Base-by-base conservation (phyloP, 2,888 invertebrate genomes). In the Apodemia hepburni region DNA sequence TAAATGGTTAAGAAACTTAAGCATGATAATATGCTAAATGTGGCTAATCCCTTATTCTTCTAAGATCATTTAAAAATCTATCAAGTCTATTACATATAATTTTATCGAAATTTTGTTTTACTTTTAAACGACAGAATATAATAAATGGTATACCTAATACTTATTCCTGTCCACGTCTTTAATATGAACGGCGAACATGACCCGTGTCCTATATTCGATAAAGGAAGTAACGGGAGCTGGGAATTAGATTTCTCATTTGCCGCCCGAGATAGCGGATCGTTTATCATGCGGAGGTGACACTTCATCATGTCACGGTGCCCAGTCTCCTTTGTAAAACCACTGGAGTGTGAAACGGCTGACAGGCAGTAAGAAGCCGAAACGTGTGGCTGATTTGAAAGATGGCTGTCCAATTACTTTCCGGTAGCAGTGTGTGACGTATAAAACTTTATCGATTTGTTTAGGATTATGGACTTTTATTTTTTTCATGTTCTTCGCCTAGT, bases 191-290 rank as follows among this genome's bases (percentile, higher is more conserved):
- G 42, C n/a, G 22, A 59, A 42, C 58, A 59, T 59, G 64, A 66
- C 64, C 67, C 65, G 61, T 49, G 63, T 65, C 61, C 62, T 64
- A 65, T 73, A 73, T 70, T 73, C 71, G 71, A 75, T 72, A 70
- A 68, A 69, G 74, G 72, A 72, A 75, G 71, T 77, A 82, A 82
- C 81, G 81, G 83, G 77, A 84, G 83, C 84, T 79, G 77, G 82
- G 82, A 87, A 89, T 88, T 87, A 84, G 83, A 86, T 87, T 87
- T 84, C 85, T 84, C 81, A 84, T 86, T 85, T 85, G 81, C 80
- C 82, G 82, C 77, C 74, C 74, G 79, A 76, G 79, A 77, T 79
- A 73, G 70, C 75, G 75, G 79, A 77, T 86, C 88, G 82, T 88
- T 82, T 84, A 81, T 90, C 88, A 89, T 82, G 68, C 74, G 72